Base-by-base conservation (phyloP, 1,140 invertebrate species). In the Neomicropteryx cornuta region DNA sequence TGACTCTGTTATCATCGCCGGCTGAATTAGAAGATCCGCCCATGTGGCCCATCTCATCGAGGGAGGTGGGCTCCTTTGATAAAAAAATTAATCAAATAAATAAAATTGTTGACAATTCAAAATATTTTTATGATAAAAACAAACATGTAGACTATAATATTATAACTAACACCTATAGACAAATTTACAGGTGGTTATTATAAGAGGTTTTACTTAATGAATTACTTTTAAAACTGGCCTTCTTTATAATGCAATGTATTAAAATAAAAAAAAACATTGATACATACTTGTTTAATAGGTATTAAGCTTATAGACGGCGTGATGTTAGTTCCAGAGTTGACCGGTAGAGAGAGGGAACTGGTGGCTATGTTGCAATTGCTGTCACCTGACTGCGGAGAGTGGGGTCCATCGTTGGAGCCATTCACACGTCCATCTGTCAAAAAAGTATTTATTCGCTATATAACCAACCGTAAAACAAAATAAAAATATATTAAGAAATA, bases 301-400 rank as follows among this genome's bases (percentile, higher is more conserved):
- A 87, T 87, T n/a, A 87, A 60, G 14, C 82, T 86, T 43, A 87
- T 86, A 13, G 83, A 86, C 5, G 83, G 84, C 44, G 82, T 87
- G 48, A 86, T 84, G 53, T 67, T 76, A 38, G 65, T 41, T 51
- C 40, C 50, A 47, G 44, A 52, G 56, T 45, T 60, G 44, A 35
- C 53, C 56, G 48, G 51, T 51, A 44, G 57, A 60, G 51, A 37
- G 36, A 72, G 66, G 45, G 78, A 82, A 54, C 78, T 81, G 38
- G 76, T 77, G 14, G 80, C 76, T 27, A 78, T 72, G 33, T 82
- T 83, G 31, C 74, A 77, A 47, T 78, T 79, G 27, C 81, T 83
- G 54, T 85, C 81, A 2, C 76, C 81, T 18, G 81, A 84, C 47
- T 82, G 79, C 4, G 83, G 82, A 38, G 81, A 85, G 43, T 75